Conservation (phyloP, 2,113 vertebrate genomes). For the Aix galericulata region DNA sequence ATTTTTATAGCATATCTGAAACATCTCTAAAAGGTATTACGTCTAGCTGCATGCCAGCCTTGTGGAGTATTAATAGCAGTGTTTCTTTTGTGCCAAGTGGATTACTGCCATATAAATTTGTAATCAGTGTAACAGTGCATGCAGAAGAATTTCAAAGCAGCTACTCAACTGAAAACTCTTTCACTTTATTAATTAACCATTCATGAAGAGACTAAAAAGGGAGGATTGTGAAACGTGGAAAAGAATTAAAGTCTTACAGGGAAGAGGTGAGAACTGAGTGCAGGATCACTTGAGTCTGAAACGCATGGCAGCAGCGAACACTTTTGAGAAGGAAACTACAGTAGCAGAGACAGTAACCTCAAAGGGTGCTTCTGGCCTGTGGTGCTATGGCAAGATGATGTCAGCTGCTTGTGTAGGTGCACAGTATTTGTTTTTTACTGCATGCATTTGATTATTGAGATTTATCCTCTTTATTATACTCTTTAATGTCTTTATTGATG, state of each 20-base stretch:
- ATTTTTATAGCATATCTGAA: slow-evolving; percentile 25
- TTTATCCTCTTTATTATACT: no score
- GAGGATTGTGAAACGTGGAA: not conserved
- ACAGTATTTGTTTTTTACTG: not conserved
- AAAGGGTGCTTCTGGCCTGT: not conserved
- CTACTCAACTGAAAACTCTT: slow-evolving; percentile 34
- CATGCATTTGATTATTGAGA: not conserved
- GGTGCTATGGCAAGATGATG: not conserved
- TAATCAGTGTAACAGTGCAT: slow-evolving; percentile 21
- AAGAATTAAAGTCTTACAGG: slow-evolving; percentile 7
- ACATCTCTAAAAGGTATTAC: slow-evolving; percentile 1
- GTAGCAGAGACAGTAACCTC: not conserved
- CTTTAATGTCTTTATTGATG: no score
- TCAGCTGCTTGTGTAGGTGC: not conserved
- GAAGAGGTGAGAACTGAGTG: not conserved
- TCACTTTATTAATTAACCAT: not conserved
- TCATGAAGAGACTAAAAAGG: not conserved
- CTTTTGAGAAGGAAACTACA: not conserved
- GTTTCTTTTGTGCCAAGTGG: not conserved
- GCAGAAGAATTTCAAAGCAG: slow-evolving; percentile 47
- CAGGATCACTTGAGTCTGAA: not conserved
- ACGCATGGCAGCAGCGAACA: not conserved
- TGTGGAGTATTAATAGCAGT: slow-evolving; percentile 1
- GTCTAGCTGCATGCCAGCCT: not conserved
- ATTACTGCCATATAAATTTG: slow-evolving; percentile 3